Conservation (phyloP, 2,888 invertebrate species). For the Sisyra nigra region DNA sequence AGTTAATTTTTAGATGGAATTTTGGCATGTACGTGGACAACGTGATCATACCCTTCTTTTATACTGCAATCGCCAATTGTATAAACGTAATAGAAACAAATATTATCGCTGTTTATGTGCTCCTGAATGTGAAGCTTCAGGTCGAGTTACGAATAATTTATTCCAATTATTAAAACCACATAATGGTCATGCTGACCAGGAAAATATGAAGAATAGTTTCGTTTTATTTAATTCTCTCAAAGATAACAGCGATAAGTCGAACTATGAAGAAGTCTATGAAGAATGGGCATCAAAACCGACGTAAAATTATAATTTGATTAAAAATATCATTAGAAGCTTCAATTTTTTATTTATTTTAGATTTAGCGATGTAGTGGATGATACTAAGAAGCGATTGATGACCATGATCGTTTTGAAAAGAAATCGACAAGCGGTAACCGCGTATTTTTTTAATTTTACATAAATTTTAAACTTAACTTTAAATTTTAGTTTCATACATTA, state of each 20-base stretch:
- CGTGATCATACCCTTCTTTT: not conserved
- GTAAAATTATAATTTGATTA: not conserved
- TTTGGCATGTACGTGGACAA: not conserved
- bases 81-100: conserved; percentile 1
- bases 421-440: conserved; percentile 2
- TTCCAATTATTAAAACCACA: conserved; percentile 4
- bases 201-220: conserved; percentile 5
- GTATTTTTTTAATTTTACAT: no score
- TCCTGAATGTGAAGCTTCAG: conserved; percentile 6
- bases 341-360: not conserved
- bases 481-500: not conserved
- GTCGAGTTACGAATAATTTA: not conserved
- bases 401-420: conserved; percentile 1
- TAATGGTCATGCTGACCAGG: conserved; percentile 3
- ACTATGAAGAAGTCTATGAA: conserved; percentile 2
- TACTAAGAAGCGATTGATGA: not conserved
- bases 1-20: not conserved
- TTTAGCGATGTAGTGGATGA: conserved; percentile 2
- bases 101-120: conserved; percentile 6
- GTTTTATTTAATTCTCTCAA: conserved; percentile 1
- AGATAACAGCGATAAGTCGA: not conserved
- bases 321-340: not conserved
- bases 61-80: conserved; percentile 5
- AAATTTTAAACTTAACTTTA: not conserved
- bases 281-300: conserved; percentile 1